Percentiles rank a stretch among this genome's conserved stretches.
Evolutionary conservation across 2,888 invertebrate genomes (phyloP).

Genomic region (Isoperla grammatica): DNA sequence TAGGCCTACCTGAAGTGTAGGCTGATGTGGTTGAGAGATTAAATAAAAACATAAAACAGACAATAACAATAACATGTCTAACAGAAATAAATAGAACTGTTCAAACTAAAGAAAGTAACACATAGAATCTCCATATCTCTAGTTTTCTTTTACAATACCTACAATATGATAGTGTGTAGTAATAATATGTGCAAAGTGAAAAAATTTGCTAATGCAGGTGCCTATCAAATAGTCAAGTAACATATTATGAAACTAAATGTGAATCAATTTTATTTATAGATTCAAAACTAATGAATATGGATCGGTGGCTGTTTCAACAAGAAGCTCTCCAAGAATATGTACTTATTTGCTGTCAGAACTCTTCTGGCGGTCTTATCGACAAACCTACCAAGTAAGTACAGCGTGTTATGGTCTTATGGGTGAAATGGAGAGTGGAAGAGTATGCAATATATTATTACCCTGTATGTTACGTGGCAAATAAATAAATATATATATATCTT

Average conservation of each 20-base stretch:
- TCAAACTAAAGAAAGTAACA: not conserved
- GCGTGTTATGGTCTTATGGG: not conserved
- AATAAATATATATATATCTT: too few relatives aligned
- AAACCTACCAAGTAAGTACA: slow-evolving; percentile 87
- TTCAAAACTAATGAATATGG: slow-evolving; percentile 40
- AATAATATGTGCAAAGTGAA: too few relatives aligned
- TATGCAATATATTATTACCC: not conserved
- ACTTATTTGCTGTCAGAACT: slow-evolving; percentile 84
- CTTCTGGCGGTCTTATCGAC: slow-evolving; percentile 85
- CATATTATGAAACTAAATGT: too few relatives aligned
- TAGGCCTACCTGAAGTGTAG: too few relatives aligned
- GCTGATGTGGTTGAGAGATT: too few relatives aligned
- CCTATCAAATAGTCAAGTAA: too few relatives aligned
- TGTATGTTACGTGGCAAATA: not conserved
- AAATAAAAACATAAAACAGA: too few relatives aligned
- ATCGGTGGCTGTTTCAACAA: slow-evolving; percentile 73
- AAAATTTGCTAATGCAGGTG: too few relatives aligned
- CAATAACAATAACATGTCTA: too few relatives aligned
- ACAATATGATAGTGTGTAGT: too few relatives aligned
- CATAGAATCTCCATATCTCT: too few relatives aligned
- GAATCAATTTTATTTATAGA: slow-evolving; percentile 33
- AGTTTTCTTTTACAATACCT: too few relatives aligned
- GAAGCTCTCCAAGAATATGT: slow-evolving; percentile 92
- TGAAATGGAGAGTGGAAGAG: not conserved
- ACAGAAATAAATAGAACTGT: slow-evolving; percentile 27